Evolutionary conservation across 1,140 invertebrate species (phyloP).

Genomic region (Heliconius nattereri): DNA sequence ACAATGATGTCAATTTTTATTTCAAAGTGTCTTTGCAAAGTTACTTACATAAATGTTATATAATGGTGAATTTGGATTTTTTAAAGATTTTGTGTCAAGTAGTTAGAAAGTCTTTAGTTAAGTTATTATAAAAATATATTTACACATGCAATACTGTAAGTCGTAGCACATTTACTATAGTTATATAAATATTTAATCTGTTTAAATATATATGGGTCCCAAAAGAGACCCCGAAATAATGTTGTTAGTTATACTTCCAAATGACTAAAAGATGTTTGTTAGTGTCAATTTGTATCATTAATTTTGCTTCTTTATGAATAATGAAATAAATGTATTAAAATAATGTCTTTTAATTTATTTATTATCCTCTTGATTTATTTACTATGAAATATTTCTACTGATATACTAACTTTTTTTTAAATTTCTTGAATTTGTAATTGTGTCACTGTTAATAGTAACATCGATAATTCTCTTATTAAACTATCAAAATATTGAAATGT

Average conservation of each 20-base stretch:
- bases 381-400: not conserved
- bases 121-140: not conserved
- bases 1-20: not conserved
- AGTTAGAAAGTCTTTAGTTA: not conserved
- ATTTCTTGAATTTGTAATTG: not conserved
- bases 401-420: not conserved
- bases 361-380: not conserved
- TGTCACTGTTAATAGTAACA: too few species aligned
- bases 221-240: not conserved
- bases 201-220: not conserved
- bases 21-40: not conserved
- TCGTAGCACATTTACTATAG: not conserved
- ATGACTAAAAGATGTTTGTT: not conserved
- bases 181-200: not conserved
- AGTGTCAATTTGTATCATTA: slow-evolving; percentile 6
- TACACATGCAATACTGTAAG: not conserved
- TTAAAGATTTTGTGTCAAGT: not conserved
- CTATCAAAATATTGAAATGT: too few species aligned
- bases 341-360: slow-evolving; percentile 1
- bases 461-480: too few species aligned
- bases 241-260: not conserved
- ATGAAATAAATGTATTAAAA: slow-evolving; percentile 21
- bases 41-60: not conserved
- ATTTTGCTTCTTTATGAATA: slow-evolving; percentile 16
- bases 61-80: not conserved